Percentiles rank a stretch among this genome's conserved stretches.
phyloP scores from a whole-genome alignment of 2,113 vertebrate species.

The Nicator chloris region DNA sequence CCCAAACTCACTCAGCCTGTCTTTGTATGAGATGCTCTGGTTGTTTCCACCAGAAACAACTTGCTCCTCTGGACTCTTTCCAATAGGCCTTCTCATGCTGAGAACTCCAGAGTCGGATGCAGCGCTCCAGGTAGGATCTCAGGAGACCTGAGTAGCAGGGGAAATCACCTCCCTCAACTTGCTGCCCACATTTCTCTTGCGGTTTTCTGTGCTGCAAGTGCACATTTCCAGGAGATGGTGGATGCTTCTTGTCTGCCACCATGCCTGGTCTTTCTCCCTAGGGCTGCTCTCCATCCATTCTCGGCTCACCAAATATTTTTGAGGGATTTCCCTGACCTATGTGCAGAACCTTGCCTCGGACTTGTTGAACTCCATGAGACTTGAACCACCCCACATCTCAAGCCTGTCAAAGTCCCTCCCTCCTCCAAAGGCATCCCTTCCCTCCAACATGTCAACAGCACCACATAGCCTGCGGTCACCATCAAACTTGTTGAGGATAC shows the following conservation, averaged over 20 bases:
- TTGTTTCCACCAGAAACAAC: too few relatives aligned
- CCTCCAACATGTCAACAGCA: rapidly evolving
- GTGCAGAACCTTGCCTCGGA: not conserved
- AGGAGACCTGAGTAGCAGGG: not conserved
- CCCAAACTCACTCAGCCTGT: not conserved
- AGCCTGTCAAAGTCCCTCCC: not conserved
- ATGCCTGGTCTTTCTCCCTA: not conserved
- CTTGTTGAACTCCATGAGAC: not conserved
- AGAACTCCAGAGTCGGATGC: not conserved
- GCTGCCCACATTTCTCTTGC: not conserved
- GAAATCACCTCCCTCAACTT: not conserved
- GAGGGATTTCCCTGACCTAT: not conserved
- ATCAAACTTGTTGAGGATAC: not conserved
- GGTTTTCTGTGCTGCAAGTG: not conserved
- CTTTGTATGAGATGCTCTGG: not conserved
- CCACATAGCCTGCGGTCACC: not conserved
- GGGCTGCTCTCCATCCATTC: not conserved
- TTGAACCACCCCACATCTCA: rapidly evolving
- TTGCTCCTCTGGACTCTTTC: too few relatives aligned
- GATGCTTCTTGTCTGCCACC: too few relatives aligned
- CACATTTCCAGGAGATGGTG: not conserved
- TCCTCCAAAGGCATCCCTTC: not conserved
- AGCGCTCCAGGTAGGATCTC: not conserved
- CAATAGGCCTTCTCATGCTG: not conserved
- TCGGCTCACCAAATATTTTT: not conserved